phyloP scores from a whole-genome alignment of 2,888 invertebrate genomes.

The Phlogophora meticulosa region DNA sequence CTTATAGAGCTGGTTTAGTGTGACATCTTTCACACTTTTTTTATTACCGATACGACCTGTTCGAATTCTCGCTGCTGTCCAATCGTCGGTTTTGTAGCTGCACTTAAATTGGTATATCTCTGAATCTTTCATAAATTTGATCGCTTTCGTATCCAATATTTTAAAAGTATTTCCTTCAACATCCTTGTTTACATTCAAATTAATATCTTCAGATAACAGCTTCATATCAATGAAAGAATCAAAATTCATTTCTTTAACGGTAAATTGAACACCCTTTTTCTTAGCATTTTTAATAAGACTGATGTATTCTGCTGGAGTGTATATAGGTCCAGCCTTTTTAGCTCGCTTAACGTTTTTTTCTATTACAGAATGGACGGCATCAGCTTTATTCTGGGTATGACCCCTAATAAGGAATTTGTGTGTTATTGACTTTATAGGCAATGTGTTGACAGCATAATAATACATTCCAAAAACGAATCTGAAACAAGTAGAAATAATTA shows the following conservation, averaged over 20 bases:
- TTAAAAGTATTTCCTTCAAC: conserved; percentile 39
- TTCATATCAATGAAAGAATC: conserved; percentile 58
- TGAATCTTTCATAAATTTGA: conserved; percentile 44
- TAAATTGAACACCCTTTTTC: conserved; percentile 31
- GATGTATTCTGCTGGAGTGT: conserved; percentile 56
- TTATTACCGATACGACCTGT: conserved; percentile 33
- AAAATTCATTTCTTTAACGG: conserved; percentile 56
- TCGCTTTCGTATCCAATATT: conserved; percentile 37
- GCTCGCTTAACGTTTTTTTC: conserved; percentile 51
- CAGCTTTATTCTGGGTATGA: conserved; percentile 60
- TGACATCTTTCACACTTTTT: conserved; percentile 31
- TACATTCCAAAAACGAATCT: conserved; percentile 52
- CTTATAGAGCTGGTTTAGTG: conserved; percentile 30
- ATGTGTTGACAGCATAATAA: conserved; percentile 51
- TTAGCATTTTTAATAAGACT: conserved; percentile 54
- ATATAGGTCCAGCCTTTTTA: conserved; percentile 50
- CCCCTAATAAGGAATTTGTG: conserved; percentile 51
- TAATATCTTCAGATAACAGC: conserved; percentile 46
- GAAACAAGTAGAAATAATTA: conserved; percentile 34
- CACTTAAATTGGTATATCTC: conserved; percentile 38
- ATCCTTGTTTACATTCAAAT: conserved; percentile 48
- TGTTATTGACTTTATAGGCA: conserved; percentile 50
- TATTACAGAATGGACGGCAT: conserved; percentile 60
- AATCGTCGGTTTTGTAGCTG: conserved; percentile 25
- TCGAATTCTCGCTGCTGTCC: conserved; percentile 33